These are phyloP conservation scores for Tachystola acroxantha DNA, from an alignment of 2,888 invertebrate species.

Conservation along the genomic window DNA sequence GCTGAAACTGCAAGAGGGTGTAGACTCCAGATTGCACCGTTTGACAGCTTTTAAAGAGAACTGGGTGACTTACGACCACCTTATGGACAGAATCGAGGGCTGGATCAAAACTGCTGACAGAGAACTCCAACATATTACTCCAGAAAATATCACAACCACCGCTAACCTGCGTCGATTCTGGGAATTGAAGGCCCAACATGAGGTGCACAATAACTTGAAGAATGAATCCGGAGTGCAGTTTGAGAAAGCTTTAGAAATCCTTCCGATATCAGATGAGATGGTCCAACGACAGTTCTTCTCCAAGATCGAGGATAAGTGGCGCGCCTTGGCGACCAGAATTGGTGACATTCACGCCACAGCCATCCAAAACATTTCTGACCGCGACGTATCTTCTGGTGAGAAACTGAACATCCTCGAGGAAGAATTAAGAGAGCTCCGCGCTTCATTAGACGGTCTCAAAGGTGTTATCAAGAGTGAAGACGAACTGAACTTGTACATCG, in stretches of 20 bases:
- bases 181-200: slow-evolving; percentile 93
- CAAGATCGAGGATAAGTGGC: slow-evolving; percentile 88
- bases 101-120: slow-evolving; percentile 87
- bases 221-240: slow-evolving; percentile 85
- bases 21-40: slow-evolving; percentile 84
- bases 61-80: slow-evolving; percentile 86
- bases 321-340: slow-evolving; percentile 80
- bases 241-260: slow-evolving; percentile 86
- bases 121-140: slow-evolving; percentile 82
- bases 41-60: slow-evolving; percentile 86
- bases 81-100: slow-evolving; percentile 84
- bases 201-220: slow-evolving; percentile 87
- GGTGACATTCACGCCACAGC: slow-evolving; percentile 82
- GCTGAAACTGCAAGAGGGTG: slow-evolving; percentile 85
- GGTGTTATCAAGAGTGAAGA: slow-evolving; percentile 91
- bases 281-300: slow-evolving; percentile 87
- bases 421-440: slow-evolving; percentile 85
- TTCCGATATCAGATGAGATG: slow-evolving; percentile 91
- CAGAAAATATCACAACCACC: slow-evolving; percentile 80
- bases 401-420: slow-evolving; percentile 86
- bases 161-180: slow-evolving; percentile 90
- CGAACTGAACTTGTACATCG: slow-evolving; percentile 88
- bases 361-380: slow-evolving; percentile 83
- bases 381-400: slow-evolving; percentile 85
- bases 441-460: slow-evolving; percentile 83